Evolutionary conservation across 2,113 vertebrate genomes (phyloP).

Genomic region (Loxodonta africana): DNA sequence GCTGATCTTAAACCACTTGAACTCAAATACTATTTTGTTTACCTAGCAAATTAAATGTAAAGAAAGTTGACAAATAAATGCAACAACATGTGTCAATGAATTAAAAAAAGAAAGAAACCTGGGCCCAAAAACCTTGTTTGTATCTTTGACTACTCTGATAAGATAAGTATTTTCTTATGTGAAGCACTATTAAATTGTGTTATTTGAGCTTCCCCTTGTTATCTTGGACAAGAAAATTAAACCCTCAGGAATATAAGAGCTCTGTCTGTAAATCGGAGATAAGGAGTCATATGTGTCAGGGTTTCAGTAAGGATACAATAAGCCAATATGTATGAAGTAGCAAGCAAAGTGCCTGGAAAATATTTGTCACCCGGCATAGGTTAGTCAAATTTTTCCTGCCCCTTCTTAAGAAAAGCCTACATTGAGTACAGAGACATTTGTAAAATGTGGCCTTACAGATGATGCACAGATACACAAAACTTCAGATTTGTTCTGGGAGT

Average conservation of each 20-base stretch:
- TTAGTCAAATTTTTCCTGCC: not conserved
- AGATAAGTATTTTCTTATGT: conserved; percentile 16
- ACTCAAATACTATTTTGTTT: not conserved
- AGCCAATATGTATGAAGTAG: not conserved
- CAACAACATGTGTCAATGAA: conserved; percentile 15
- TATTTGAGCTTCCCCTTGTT: conserved; percentile 43
- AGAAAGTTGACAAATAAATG: not conserved
- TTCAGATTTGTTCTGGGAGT: conserved; percentile 26
- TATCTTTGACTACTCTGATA: conserved; percentile 28
- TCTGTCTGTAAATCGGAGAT: conserved; percentile 22
- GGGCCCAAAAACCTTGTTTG: not conserved
- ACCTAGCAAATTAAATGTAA: not conserved
- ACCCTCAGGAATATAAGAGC: not conserved
- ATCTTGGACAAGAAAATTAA: conserved; percentile 41
- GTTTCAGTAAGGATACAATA: not conserved
- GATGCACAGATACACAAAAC: not conserved
- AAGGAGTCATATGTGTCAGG: not conserved
- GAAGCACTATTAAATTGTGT: not conserved
- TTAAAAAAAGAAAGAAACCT: not conserved
- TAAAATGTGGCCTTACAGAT: not conserved
- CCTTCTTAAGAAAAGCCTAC: not conserved
- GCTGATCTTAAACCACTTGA: not conserved
- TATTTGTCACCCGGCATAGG: not conserved
- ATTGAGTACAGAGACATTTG: not conserved
- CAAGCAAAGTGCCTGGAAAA: not conserved